phyloP scores from a whole-genome alignment of 2,797 vertebrate species.

The Sylvilagus floridanus region DNA sequence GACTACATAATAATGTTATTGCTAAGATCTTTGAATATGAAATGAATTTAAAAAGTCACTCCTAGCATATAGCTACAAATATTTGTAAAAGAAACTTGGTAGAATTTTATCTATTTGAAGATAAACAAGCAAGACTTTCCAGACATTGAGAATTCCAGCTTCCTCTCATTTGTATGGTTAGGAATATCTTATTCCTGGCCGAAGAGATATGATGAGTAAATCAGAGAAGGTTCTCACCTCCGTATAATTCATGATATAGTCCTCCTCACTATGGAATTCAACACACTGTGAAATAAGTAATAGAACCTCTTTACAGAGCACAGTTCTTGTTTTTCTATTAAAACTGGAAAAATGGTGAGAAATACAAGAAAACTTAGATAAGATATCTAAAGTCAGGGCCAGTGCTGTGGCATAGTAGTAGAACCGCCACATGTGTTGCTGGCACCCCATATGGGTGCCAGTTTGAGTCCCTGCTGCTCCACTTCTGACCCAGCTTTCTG shows the following conservation, averaged over 20 bases:
- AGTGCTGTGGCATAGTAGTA: too few species aligned
- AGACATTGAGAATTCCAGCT: not conserved
- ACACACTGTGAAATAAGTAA: not conserved
- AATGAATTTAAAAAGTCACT: not conserved
- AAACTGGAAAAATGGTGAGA: conserved; percentile 35
- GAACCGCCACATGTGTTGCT: too few species aligned
- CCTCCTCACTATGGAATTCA: not conserved
- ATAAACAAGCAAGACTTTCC: not conserved
- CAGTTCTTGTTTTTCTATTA: not conserved
- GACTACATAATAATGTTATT: not conserved
- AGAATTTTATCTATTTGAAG: not conserved
- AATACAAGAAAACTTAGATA: not conserved
- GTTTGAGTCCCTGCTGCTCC: too few species aligned
- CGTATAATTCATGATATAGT: not conserved
- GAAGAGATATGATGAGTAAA: not conserved
- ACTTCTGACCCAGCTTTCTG: too few species aligned
- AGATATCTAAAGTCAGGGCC: too few species aligned
- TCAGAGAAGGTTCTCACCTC: not conserved
- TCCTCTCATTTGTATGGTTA: not conserved
- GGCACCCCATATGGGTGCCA: too few species aligned
- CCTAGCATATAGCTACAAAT: not conserved
- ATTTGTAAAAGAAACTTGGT: not conserved
- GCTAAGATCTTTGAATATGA: not conserved
- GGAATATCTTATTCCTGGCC: not conserved
- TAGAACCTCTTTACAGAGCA: not conserved